Conservation (phyloP, 2,797 vertebrate genomes). For the Anabas testudineus region DNA sequence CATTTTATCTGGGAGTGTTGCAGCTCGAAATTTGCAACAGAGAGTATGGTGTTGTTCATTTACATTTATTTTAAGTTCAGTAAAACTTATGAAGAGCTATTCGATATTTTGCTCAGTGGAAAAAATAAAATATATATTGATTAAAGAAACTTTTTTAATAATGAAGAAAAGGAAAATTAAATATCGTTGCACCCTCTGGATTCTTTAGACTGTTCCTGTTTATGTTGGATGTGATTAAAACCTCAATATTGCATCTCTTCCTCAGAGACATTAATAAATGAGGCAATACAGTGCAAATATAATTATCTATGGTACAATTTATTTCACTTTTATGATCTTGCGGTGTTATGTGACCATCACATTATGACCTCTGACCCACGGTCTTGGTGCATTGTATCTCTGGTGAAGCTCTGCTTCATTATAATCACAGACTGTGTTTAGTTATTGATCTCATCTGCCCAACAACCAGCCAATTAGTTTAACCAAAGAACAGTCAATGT, state of each 20-base stretch:
- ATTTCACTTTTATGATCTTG: neutral
- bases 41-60: neutral
- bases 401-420: constrained; percentile 53
- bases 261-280: constrained; percentile 14
- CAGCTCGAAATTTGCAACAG: neutral
- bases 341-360: constrained; percentile 5
- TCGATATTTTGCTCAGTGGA: neutral
- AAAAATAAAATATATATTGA: neutral
- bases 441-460: constrained; percentile 52
- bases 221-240: constrained; percentile 17
- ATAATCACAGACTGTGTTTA: constrained; percentile 49
- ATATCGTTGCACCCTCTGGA: constrained; percentile 16
- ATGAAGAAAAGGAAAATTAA: constrained; percentile 2
- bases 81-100: neutral
- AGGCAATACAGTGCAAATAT: neutral
- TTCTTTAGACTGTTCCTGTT: constrained; percentile 25
- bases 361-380: constrained; percentile 1
- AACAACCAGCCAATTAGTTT: constrained; percentile 64
- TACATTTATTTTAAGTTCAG: neutral
- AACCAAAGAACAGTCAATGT: constrained; percentile 38
- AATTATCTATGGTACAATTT: constrained; percentile 11
- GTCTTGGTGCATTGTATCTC: neutral
- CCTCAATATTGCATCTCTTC: neutral
- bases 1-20: constrained; percentile 17
- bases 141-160: constrained; percentile 8